These are phyloP conservation scores for Drosophila yakuba DNA, from an alignment of 1,140 invertebrate genomes.

Conservation along the genomic window DNA sequence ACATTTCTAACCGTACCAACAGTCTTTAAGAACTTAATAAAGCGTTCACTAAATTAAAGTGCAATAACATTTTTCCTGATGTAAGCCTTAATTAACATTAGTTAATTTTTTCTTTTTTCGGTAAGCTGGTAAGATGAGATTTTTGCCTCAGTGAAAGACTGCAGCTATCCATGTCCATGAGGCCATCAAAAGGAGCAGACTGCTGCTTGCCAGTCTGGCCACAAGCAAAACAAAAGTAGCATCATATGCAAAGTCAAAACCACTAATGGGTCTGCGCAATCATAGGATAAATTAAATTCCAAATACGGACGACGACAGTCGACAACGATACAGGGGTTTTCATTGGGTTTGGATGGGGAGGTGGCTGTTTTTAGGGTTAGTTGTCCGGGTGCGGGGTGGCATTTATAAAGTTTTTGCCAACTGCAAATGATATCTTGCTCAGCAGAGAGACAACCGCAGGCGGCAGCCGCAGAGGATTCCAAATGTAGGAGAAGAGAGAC, in stretches of 20 bases:
- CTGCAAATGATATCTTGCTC: constrained; percentile 83
- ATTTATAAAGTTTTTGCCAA: constrained; percentile 81
- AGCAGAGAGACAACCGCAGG: constrained; percentile 66
- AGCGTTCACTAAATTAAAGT: background rate
- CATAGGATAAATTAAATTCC: constrained; percentile 84
- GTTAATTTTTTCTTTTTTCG: background rate
- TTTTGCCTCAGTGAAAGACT: constrained; percentile 29
- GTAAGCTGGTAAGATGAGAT: background rate
- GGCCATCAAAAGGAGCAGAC: constrained; percentile 62
- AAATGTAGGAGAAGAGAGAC: background rate
- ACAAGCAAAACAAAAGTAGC: constrained; percentile 78
- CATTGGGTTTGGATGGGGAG: background rate
- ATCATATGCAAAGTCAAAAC: constrained; percentile 84
- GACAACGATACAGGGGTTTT: constrained; percentile 54
- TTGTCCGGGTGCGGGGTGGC: constrained; percentile 32
- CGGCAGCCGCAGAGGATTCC: constrained; percentile 48
- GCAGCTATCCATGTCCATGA: constrained; percentile 43
- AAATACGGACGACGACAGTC: constrained; percentile 68
- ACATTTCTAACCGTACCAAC: too few species aligned
- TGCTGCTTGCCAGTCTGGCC: constrained; percentile 40
- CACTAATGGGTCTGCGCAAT: constrained; percentile 83
- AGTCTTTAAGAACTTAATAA: background rate
- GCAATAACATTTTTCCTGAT: background rate
- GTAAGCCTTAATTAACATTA: constrained; percentile 12
- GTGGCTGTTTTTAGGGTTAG: constrained; percentile 21